These are phyloP conservation scores for Cyprinodon brontotheroides DNA, from an alignment of 2,113 vertebrate genomes.

Conservation along the genomic window DNA sequence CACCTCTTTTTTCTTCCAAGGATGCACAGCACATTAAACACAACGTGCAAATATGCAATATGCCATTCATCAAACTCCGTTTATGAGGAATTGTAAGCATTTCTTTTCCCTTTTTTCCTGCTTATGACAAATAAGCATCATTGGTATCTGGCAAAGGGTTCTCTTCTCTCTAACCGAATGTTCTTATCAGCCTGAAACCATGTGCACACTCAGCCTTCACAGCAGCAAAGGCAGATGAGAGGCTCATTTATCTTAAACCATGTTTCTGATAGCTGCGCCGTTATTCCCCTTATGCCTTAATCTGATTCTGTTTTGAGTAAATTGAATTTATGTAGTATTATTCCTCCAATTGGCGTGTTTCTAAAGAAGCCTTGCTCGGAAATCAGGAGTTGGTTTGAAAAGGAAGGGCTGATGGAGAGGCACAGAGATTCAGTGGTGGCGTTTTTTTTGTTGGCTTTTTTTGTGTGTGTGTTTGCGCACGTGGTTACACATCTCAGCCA, in stretches of 20 bases:
- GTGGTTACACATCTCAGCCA: constrained; percentile 47
- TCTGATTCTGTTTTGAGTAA: constrained; percentile 69
- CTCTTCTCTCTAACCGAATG: constrained; percentile 40
- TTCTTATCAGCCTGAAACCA: constrained; percentile 78
- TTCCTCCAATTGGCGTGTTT: constrained; percentile 29
- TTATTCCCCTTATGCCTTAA: constrained; percentile 29
- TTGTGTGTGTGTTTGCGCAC: constrained; percentile 35
- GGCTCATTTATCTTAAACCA: constrained; percentile 76
- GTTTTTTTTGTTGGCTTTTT: constrained; percentile 14
- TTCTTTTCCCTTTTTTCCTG: constrained; percentile 5
- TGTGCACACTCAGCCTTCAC: constrained; percentile 54
- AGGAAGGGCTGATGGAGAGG: constrained; percentile 40
- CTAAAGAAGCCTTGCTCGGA: constrained; percentile 32
- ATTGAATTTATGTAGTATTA: constrained; percentile 57
- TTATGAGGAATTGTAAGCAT: constrained; percentile 1
- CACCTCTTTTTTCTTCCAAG: constrained; percentile 87
- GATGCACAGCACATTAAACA: constrained; percentile 87
- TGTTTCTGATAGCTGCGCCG: constrained; percentile 50
- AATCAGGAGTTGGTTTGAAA: constrained; percentile 3
- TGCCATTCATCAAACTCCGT: constrained; percentile 33
- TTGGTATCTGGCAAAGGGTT: constrained; percentile 33
- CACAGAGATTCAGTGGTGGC: constrained; percentile 49
- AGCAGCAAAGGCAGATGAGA: constrained; percentile 52
- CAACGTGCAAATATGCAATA: constrained; percentile 67
- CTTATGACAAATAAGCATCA: constrained; percentile 44